Evolutionary conservation across 2,888 invertebrate species (phyloP).

Genomic region (Pristionchus maxplancki): DNA sequence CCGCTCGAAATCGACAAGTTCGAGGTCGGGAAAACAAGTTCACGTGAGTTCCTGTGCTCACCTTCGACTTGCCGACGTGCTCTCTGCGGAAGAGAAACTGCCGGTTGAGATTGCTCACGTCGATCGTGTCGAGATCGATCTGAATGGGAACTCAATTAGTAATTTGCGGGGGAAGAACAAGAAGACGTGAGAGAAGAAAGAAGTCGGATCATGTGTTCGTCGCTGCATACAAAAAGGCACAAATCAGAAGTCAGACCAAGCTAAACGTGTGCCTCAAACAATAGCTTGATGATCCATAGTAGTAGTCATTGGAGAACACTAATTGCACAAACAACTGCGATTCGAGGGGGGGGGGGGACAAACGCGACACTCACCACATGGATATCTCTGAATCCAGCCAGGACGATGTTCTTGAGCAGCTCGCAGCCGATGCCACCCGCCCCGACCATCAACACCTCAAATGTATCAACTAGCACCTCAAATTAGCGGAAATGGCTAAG

Average conservation of each 20-base stretch:
- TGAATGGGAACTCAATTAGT: constrained; percentile 79
- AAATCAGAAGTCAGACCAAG: no score
- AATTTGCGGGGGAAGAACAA: neutral
- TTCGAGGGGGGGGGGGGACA: neutral
- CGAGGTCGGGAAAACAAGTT: no score
- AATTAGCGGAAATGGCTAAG: neutral
- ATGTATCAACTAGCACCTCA: neutral
- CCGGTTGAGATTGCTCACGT: constrained; percentile 97
- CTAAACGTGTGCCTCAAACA: no score
- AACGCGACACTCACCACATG: constrained; percentile 90
- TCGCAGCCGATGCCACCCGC: constrained; percentile 99
- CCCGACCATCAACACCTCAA: constrained; percentile 82
- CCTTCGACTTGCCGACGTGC: constrained; percentile 98
- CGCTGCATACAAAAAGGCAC: no score
- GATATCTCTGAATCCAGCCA: constrained; percentile 93
- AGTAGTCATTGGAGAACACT: no score
- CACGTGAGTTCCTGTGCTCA: neutral
- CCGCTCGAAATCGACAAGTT: no score
- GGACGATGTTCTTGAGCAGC: constrained; percentile 94
- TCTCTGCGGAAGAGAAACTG: constrained; percentile 99
- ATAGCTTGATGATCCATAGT: no score
- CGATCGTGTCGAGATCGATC: constrained; percentile 99
- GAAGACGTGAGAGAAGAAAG: no score
- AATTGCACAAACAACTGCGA: neutral
- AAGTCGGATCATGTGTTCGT: no score